These are phyloP conservation scores for Escarpia spicata DNA, from an alignment of 2,888 invertebrate species.

Conservation along the genomic window DNA sequence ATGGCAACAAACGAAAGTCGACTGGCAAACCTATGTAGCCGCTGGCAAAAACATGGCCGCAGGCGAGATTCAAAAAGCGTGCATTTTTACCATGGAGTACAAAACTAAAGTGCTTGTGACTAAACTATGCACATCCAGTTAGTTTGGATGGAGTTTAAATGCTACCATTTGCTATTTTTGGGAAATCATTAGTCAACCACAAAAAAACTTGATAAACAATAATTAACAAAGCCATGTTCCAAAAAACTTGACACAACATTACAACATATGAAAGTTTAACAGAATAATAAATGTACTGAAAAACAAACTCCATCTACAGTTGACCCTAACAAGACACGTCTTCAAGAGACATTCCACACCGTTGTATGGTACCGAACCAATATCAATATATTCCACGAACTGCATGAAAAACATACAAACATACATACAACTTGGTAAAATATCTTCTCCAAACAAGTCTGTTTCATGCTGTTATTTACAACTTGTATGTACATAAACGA, in stretches of 20 bases:
- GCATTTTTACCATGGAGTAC: neutral
- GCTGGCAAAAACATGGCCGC: constrained; percentile 5
- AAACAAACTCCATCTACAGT: neutral
- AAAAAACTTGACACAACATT: neutral
- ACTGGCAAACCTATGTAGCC: neutral
- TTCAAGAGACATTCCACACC: neutral
- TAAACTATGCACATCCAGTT: neutral
- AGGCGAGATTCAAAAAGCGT: constrained; percentile 11
- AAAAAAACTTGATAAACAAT: constrained; percentile 13
- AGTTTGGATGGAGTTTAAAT: neutral
- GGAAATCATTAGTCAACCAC: neutral
- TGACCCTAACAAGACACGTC: neutral
- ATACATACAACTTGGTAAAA: neutral
- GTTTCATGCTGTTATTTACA: constrained; percentile 1
- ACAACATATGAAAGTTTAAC: neutral
- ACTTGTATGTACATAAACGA: neutral
- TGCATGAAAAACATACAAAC: neutral
- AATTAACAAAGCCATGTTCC: neutral
- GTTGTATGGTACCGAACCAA: neutral
- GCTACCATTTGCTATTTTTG: neutral
- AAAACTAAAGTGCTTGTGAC: neutral
- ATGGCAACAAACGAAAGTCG: neutral
- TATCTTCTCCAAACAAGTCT: neutral
- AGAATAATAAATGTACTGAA: neutral
- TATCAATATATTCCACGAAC: constrained; percentile 5